Evolutionary conservation across 2,113 vertebrate genomes (phyloP).

Genomic region (Lamprotornis superbus): DNA sequence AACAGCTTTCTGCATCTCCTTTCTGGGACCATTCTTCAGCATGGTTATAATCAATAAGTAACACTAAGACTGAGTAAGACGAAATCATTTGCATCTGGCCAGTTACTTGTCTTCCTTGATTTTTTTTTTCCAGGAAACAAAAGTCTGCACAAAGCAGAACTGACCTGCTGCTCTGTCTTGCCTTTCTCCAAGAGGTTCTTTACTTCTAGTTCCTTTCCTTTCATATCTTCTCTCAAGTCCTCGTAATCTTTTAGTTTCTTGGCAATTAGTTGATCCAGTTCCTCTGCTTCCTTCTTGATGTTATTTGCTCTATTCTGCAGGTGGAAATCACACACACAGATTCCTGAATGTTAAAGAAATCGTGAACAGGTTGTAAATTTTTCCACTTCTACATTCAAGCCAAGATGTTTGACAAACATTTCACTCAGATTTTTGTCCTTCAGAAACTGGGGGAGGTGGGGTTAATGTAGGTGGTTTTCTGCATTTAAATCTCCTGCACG

Average conservation of each 20-base stretch:
- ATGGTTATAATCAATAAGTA: not conserved
- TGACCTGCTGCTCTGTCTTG: slow-evolving; percentile 94
- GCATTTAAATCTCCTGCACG: not conserved
- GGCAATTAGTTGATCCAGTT: slow-evolving; percentile 88
- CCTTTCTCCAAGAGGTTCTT: slow-evolving; percentile 94
- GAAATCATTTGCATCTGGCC: not conserved
- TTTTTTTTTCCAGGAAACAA: not conserved
- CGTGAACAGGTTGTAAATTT: not conserved
- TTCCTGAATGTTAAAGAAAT: not conserved
- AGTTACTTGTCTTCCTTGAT: not conserved
- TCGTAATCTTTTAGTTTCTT: slow-evolving; percentile 91
- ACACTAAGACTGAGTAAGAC: not conserved
- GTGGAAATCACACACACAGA: not conserved
- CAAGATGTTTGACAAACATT: not conserved
- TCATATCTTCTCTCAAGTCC: slow-evolving; percentile 90
- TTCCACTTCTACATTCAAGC: not conserved
- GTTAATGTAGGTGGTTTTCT: not conserved
- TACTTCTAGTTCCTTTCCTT: slow-evolving; percentile 88
- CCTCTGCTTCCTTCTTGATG: slow-evolving; percentile 91
- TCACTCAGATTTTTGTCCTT: not conserved
- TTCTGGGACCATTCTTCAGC: not conserved
- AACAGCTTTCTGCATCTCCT: not conserved
- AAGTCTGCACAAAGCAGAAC: slow-evolving; percentile 7
- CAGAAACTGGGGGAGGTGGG: not conserved
- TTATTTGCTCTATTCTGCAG: slow-evolving; percentile 85